Percentiles rank a stretch among this genome's conserved stretches.
phyloP scores from a whole-genome alignment of 1,140 invertebrate species.

The Solenopsis fugax region DNA sequence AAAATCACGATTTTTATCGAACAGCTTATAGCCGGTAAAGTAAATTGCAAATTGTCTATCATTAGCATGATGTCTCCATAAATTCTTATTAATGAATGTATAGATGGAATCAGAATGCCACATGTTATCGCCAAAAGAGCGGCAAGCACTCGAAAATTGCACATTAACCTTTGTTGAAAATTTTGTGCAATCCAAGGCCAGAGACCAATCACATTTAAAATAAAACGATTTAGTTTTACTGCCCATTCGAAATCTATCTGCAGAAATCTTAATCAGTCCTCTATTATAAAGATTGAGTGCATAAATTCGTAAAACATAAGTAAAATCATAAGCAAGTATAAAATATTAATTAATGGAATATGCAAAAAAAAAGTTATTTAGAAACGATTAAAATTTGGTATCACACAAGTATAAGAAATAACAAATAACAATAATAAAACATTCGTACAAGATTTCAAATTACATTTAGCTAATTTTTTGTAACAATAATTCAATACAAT shows the following conservation, averaged over 20 bases:
- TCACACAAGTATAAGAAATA: too few species aligned
- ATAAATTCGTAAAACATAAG: background rate
- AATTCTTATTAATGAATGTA: slow-evolving; percentile 25
- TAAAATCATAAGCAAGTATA: background rate
- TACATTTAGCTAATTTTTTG: too few species aligned
- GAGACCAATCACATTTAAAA: slow-evolving; percentile 21
- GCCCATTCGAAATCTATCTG: slow-evolving; percentile 60
- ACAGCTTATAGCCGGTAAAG: background rate
- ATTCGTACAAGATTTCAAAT: too few species aligned
- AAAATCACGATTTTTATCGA: slow-evolving; percentile 2
- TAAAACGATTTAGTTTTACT: slow-evolving; percentile 46
- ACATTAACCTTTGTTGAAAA: background rate
- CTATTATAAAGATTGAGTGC: background rate
- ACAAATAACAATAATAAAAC: too few species aligned
- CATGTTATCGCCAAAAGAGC: background rate
- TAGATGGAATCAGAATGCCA: background rate
- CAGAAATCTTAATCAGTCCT: background rate
- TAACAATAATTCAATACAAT: too few species aligned
- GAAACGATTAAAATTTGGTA: too few species aligned
- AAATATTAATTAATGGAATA: too few species aligned
- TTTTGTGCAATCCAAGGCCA: slow-evolving; percentile 5
- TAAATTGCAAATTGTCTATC: slow-evolving; percentile 36
- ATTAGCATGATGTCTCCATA: background rate
- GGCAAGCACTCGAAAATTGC: background rate
- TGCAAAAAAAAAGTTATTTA: too few species aligned